These are phyloP conservation scores for Solea senegalensis DNA, from an alignment of 2,113 vertebrate genomes.

Conservation along the genomic window DNA sequence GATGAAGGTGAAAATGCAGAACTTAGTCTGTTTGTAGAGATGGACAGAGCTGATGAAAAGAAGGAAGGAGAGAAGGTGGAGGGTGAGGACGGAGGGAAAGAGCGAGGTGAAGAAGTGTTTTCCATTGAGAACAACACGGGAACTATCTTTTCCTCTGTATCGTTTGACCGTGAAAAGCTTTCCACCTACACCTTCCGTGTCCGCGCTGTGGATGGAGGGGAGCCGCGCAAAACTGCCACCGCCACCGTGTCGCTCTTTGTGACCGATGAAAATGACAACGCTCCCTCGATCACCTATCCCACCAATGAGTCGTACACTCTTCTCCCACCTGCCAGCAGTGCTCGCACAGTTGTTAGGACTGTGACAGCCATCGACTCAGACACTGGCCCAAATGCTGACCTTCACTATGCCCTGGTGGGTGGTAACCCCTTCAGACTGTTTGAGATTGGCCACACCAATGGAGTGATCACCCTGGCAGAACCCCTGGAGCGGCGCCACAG, in stretches of 20 bases:
- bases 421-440: slow-evolving; percentile 96
- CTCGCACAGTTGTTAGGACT: slow-evolving; percentile 89
- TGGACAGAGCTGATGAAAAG: slow-evolving; percentile 75
- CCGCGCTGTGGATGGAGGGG: slow-evolving; percentile 91
- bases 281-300: slow-evolving; percentile 88
- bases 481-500: slow-evolving; percentile 91
- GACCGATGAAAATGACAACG: slow-evolving; percentile 97
- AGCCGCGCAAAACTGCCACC: slow-evolving; percentile 89
- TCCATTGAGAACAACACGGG: slow-evolving; percentile 95
- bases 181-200: slow-evolving; percentile 93
- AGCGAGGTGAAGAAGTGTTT: slow-evolving; percentile 79
- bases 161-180: slow-evolving; percentile 92
- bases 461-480: slow-evolving; percentile 93
- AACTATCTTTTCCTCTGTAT: slow-evolving; percentile 91
- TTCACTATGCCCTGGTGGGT: slow-evolving; percentile 90
- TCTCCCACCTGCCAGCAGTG: slow-evolving; percentile 89
- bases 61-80: slow-evolving; percentile 69
- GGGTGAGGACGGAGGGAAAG: slow-evolving; percentile 67
- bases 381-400: slow-evolving; percentile 90
- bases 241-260: slow-evolving; percentile 94
- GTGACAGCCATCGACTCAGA: slow-evolving; percentile 90
- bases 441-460: slow-evolving; percentile 90
- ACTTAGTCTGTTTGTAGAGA: slow-evolving; percentile 89
- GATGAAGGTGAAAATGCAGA: slow-evolving; percentile 93
- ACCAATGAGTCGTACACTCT: slow-evolving; percentile 91